Evolutionary conservation across 2,797 vertebrate species (phyloP), one percentile per base, ranked within the genome.

Genomic region (Acanthopagrus latus): DNA sequence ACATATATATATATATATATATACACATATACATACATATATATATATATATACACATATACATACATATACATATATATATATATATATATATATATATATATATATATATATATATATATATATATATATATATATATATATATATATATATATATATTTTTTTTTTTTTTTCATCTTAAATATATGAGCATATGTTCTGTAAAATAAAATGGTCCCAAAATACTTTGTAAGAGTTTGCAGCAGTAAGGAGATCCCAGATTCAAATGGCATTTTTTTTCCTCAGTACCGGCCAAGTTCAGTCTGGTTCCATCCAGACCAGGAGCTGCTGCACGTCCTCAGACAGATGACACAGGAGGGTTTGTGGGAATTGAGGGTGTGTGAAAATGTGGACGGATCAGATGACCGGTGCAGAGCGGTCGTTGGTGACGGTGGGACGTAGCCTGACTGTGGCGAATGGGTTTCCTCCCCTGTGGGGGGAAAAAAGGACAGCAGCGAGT

Each of bases 351-450:
- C 56, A 20, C 29, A 38, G 70, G 65, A 23, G 64, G 44, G 51
- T 43, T 33, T 41, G 55, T 17, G 44, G 33, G 72, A 20, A 17
- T 16, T 6, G 23, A 20, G 68, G 64, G 5, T 7, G 55, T 4
- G 50, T 23, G 47, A 57, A 75, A 62, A 80, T 8, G 58, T 66
- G 78, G 65, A 41, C 1, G 1, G 71, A 67, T 95, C 94, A 95
- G 85, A 99, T 95, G 71, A 94, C 78, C 0, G 98, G 98, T 0
- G 97, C 98, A 0, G 98, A 99, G 87, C 98, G 96, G 90, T 99
- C 98, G 1, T 99, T 99, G 16, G 98, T 99, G 71, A 99, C 95
- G 0, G 98, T 99, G 1, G 98, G 98, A 78, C 97, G 96, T 84
- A 99, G 96, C 62, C 97, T 96, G 91, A 99, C 96, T 0, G 97